These are phyloP conservation scores for Sakesphorus luctuosus DNA, from an alignment of 2,113 vertebrate species.

Conservation along the genomic window DNA sequence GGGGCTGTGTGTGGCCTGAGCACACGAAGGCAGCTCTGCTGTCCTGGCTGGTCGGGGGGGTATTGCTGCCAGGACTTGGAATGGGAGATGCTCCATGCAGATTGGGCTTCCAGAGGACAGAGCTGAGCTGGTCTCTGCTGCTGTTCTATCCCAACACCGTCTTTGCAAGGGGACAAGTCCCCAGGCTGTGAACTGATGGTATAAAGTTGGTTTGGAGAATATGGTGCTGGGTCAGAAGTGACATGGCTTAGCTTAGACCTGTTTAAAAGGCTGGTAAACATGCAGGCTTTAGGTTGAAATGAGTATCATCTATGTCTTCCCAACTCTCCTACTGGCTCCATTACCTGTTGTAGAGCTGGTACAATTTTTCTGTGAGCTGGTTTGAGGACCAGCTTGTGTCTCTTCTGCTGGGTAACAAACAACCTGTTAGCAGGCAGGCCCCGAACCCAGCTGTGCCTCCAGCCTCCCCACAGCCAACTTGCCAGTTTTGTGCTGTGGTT, in stretches of 20 bases:
- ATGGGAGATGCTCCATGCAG: not conserved
- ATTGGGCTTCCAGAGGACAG: not conserved
- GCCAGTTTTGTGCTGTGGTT: not conserved
- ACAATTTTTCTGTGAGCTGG: not conserved
- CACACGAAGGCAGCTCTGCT: not conserved
- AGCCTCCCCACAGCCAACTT: not conserved
- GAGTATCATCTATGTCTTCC: not conserved
- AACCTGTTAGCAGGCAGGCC: not conserved
- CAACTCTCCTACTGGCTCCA: not conserved
- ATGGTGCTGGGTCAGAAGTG: not conserved
- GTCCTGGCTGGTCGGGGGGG: not conserved
- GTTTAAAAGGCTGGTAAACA: not conserved
- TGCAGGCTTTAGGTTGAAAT: not conserved
- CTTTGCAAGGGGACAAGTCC: not conserved
- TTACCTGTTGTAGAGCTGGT: not conserved
- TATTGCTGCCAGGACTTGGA: not conserved
- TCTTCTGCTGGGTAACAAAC: not conserved
- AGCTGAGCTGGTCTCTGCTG: not conserved
- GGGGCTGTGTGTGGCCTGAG: not conserved
- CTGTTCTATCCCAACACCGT: accelerated
- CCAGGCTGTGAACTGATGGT: not conserved
- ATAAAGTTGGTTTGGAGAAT: not conserved
- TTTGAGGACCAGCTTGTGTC: not conserved
- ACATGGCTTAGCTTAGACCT: not conserved
- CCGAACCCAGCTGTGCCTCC: not conserved